A percentile compares a stretch with the other conserved stretches of the same genome.
These are phyloP conservation scores for Adelosebastes latens DNA, from an alignment of 2,797 vertebrate species.

Conservation along the genomic window DNA sequence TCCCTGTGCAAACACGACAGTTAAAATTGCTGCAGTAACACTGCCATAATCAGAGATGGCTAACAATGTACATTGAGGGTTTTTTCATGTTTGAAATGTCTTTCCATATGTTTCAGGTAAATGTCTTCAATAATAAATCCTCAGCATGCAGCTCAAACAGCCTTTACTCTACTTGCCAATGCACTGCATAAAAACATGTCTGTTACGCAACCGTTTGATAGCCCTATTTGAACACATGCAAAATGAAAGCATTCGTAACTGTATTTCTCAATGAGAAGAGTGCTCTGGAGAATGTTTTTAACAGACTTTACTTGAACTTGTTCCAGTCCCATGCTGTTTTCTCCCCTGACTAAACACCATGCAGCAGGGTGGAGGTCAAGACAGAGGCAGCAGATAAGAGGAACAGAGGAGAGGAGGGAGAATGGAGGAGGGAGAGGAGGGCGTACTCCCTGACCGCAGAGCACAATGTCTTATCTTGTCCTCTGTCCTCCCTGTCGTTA, in stretches of 20 bases:
- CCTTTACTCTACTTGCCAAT: background rate
- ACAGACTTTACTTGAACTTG: conserved; percentile 46
- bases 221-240: background rate
- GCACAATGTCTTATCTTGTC: conserved; percentile 80
- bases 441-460: conserved; percentile 70
- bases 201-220: background rate
- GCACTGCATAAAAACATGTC: background rate
- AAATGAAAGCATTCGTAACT: conserved; percentile 5
- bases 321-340: conserved; percentile 50
- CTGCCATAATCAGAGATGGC: background rate
- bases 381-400: conserved; percentile 73
- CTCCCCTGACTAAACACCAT: conserved; percentile 55
- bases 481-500: conserved; percentile 70
- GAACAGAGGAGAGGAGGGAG: conserved; percentile 60
- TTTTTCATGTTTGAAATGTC: background rate
- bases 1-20: background rate
- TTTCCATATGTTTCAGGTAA: background rate
- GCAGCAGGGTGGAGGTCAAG: conserved; percentile 75
- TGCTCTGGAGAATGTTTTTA: conserved; percentile 23
- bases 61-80: background rate
- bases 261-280: conserved; percentile 17
- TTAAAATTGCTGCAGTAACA: background rate
- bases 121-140: background rate
- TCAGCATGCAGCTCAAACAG: background rate
- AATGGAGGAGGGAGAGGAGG: conserved; percentile 56